These are phyloP conservation scores for Operophtera brumata DNA, from an alignment of 2,888 invertebrate genomes.

Conservation along the genomic window DNA sequence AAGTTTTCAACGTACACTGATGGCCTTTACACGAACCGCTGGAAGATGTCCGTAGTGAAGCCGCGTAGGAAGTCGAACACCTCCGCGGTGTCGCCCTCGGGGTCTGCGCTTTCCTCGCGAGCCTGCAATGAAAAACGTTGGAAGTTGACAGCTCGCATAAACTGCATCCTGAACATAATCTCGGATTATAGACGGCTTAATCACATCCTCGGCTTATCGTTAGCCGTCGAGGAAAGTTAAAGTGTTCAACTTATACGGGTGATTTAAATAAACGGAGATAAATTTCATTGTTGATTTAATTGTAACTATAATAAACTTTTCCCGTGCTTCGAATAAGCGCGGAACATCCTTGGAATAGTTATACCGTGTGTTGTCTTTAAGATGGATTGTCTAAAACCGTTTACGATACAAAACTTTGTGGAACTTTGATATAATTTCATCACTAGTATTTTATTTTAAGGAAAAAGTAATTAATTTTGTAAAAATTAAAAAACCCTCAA, in stretches of 20 bases:
- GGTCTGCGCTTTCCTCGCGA: slow-evolving; percentile 42
- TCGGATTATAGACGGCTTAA: slow-evolving; percentile 21
- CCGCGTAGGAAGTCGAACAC: slow-evolving; percentile 68
- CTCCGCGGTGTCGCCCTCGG: slow-evolving; percentile 56
- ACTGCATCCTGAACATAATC: slow-evolving; percentile 19
- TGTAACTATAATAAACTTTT: too few relatives aligned
- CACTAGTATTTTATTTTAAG: too few relatives aligned
- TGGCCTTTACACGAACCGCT: slow-evolving; percentile 57
- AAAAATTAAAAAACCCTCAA: too few relatives aligned
- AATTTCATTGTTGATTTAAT: too few relatives aligned
- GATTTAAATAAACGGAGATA: background rate
- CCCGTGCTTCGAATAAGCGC: too few relatives aligned
- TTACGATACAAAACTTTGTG: too few relatives aligned
- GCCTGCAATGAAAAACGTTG: slow-evolving; percentile 45
- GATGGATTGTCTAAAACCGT: too few relatives aligned
- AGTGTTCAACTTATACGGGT: background rate
- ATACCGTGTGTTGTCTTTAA: too few relatives aligned
- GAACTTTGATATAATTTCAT: too few relatives aligned
- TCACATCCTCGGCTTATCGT: slow-evolving; percentile 12
- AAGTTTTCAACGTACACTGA: slow-evolving; percentile 12
- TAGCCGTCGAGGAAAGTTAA: slow-evolving; percentile 3
- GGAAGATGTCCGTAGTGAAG: slow-evolving; percentile 68
- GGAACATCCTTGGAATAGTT: too few relatives aligned
- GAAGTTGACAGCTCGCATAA: slow-evolving; percentile 14
- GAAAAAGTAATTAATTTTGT: too few relatives aligned